phyloP scores from a whole-genome alignment of 2,888 invertebrate genomes.

The Apodemia zela region DNA sequence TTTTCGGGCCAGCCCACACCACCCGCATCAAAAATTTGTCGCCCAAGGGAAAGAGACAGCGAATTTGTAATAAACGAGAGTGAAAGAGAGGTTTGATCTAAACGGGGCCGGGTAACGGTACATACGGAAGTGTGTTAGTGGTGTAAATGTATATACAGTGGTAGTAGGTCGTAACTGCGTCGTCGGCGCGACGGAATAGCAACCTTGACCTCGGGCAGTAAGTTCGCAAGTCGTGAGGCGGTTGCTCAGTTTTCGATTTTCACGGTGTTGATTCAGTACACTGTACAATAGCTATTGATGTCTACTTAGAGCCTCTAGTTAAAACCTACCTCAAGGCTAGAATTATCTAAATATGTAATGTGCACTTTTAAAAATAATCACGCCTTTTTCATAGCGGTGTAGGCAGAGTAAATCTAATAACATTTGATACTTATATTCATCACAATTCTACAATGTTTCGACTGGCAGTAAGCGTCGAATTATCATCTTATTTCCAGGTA shows the following conservation, averaged over 20 bases:
- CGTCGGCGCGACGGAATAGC: slow-evolving; percentile 43
- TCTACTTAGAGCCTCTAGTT: slow-evolving; percentile 57
- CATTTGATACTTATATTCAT: neutral
- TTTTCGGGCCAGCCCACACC: slow-evolving; percentile 75
- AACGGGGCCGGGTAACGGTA: slow-evolving; percentile 78
- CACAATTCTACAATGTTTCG: too few species aligned
- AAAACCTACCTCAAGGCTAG: slow-evolving; percentile 75
- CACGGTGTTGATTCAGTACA: slow-evolving; percentile 75
- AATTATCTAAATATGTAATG: slow-evolving; percentile 11
- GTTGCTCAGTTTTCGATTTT: slow-evolving; percentile 70
- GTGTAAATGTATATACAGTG: slow-evolving; percentile 57
- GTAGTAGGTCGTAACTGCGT: slow-evolving; percentile 55
- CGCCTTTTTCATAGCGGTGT: neutral
- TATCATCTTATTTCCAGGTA: too few species aligned
- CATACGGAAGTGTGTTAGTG: slow-evolving; percentile 78
- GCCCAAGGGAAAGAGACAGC: slow-evolving; percentile 60
- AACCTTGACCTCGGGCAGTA: slow-evolving; percentile 62
- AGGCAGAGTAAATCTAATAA: neutral
- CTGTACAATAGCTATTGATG: slow-evolving; percentile 67
- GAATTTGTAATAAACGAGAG: slow-evolving; percentile 57
- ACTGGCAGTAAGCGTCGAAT: too few species aligned
- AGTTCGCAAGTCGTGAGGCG: slow-evolving; percentile 46
- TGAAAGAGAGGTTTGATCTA: slow-evolving; percentile 67
- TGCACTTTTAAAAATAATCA: neutral
- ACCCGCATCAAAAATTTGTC: slow-evolving; percentile 79